Base-by-base conservation (phyloP, 2,797 vertebrate species). In the Enteromius anoplus region DNA sequence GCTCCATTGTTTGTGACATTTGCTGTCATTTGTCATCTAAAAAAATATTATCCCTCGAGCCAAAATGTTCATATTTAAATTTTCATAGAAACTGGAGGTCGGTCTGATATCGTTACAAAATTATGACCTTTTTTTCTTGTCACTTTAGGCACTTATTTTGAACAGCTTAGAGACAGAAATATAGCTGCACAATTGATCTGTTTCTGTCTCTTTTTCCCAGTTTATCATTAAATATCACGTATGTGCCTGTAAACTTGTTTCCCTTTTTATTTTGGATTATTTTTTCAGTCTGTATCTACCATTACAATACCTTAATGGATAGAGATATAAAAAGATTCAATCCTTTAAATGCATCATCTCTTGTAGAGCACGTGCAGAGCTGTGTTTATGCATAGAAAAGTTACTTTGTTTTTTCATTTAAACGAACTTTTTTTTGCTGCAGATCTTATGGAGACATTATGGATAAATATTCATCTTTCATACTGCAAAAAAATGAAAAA, bases 141-240 rank as follows among this genome's bases (percentile, higher is more conserved):
- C 45, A 75, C 15, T 51, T 9, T 65, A 81, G 80, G 70, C 70
- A 73, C 45, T 60, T 34, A 5, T 29, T 60, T 26, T 62, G 23
- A 45, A 45, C 5, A 60, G 23, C 69, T 68, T 58, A 21, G 4
- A 47, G 55, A 12, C 23, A 60, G 49, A 75, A 75, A 58, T 40
- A 58, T 19, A 75, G 72, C 72, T 75, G 53, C 51, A 40, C 51
- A 37, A 40, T 26, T 40, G 15, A 58, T 53, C 10, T 0, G 29
- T 37, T 65, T 62, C 14, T 65, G 6, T 37, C 8, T 66, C 37
- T 68, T 68, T 68, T 11, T 0, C n/a, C 1, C n/a, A 19, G 21
- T 73, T 73, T 34, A 34, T 55, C 11, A 34, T 21, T 21, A 12
- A 75, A 34, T 53, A 37, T 37, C 53, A 21, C 0, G 5, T 55